phyloP scores from a whole-genome alignment of 2,113 vertebrate genomes.

The Callopanchax toddi region DNA sequence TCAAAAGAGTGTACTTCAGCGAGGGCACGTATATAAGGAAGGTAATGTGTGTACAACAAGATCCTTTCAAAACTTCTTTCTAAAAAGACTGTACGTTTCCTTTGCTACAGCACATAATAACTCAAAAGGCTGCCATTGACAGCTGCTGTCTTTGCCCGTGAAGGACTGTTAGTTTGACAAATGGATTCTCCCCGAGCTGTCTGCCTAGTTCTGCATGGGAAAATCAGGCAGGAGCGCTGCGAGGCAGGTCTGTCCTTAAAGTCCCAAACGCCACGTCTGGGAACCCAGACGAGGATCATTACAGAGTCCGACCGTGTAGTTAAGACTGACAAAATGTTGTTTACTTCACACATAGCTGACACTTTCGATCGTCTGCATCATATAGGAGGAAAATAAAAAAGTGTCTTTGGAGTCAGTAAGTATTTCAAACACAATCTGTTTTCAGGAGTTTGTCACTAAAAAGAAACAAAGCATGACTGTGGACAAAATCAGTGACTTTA shows the following conservation, averaged over 20 bases:
- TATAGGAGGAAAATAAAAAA: slow-evolving; percentile 38
- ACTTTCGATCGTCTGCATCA: slow-evolving; percentile 32
- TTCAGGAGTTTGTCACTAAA: slow-evolving; percentile 41
- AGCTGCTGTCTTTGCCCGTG: slow-evolving; percentile 53
- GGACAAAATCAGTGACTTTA: neutral
- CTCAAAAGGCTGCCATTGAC: slow-evolving; percentile 59
- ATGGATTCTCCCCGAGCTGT: slow-evolving; percentile 47
- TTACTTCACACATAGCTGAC: slow-evolving; percentile 26
- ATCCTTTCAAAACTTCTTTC: slow-evolving; percentile 7
- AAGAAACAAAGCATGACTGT: slow-evolving; percentile 36
- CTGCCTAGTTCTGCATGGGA: slow-evolving; percentile 55
- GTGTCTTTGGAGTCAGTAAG: slow-evolving; percentile 44
- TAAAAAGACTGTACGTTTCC: slow-evolving; percentile 40
- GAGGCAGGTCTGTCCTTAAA: slow-evolving; percentile 50
- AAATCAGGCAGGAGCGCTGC: slow-evolving; percentile 48
- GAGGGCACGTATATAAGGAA: neutral
- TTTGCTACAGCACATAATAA: slow-evolving; percentile 54
- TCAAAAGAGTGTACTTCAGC: slow-evolving; percentile 14
- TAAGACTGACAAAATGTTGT: slow-evolving; percentile 52
- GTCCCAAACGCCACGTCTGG: slow-evolving; percentile 47
- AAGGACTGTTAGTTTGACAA: slow-evolving; percentile 58
- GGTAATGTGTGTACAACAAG: neutral
- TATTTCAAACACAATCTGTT: slow-evolving; percentile 55
- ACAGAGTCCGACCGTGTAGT: slow-evolving; percentile 35
- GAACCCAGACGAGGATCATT: slow-evolving; percentile 47